Evolutionary conservation across 2,797 vertebrate genomes (phyloP), one percentile per base, ranked within the genome.

Genomic region (Microctenopoma steveboyesi): DNA sequence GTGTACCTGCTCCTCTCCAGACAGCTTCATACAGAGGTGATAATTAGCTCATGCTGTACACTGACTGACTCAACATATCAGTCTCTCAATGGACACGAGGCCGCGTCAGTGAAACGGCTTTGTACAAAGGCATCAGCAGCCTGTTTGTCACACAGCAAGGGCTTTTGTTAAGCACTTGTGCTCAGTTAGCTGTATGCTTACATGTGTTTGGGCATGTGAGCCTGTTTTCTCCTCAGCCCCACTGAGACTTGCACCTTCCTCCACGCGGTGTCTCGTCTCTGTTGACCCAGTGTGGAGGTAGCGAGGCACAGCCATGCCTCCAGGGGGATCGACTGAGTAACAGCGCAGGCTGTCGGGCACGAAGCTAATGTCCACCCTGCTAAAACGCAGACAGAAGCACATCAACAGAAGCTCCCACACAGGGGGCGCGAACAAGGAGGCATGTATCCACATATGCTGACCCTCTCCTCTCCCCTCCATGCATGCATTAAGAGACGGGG

Each of bases 1-100:
- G 85, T 86, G 78, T 86, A 78, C 83, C 82, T 69, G 78, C 60
- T 72, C 69, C 65, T 82, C 77, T 83, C 52, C 73, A 87, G 81
- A 85, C 78, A 69, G 81, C 78, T 74, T 84, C 86, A 84, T 81
- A 83, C 71, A 74, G 88, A 90, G 88, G 90, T 87, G 88, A 88
- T 91, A 90, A 90, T 91, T 87, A 89, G 77, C 72, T 82, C 85
- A 84, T 74, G 76, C 77, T 86, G 78, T 66, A 79, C 35, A 58
- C 74, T 28, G 74, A 56, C 78, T 82, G 76, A 89, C 80, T 79
- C 80, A 74, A 69, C 74, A 61, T 72, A 27, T 76, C 82, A 66
- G 13, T 61, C 51, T 52, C 45, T 64, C 72, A 76, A 78, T 60
- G 74, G 77, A 83, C 69, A 72, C 67, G 10, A 16, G 5, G 48